A percentile compares a stretch with the other conserved stretches of the same genome.
Conservation (phyloP, 2,113 vertebrate species). For the Atrichornis clamosus region DNA sequence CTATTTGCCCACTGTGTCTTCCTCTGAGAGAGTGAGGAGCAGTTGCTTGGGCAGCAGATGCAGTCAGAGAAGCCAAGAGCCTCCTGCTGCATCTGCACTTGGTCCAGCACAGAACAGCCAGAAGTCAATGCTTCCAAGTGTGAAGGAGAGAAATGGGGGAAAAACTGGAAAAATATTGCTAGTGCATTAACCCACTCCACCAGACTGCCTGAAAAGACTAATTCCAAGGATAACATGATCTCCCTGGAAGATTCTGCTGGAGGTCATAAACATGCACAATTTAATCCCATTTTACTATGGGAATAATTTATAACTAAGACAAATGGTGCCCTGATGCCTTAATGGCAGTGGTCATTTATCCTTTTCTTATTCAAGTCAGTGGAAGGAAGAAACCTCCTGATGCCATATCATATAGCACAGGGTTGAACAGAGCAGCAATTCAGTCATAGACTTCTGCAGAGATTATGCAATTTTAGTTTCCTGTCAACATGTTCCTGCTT, state of each 20-base stretch:
- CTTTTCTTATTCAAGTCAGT: background rate
- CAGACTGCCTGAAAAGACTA: background rate
- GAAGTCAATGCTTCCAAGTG: background rate
- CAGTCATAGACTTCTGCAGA: background rate
- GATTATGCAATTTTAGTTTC: background rate
- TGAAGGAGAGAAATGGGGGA: background rate
- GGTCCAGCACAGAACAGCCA: constrained; percentile 20
- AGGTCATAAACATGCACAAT: background rate
- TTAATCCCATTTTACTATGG: background rate
- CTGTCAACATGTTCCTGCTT: background rate
- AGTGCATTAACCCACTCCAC: background rate
- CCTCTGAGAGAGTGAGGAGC: background rate
- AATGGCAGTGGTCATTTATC: background rate
- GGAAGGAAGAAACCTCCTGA: background rate
- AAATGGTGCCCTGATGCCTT: background rate
- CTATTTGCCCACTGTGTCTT: background rate
- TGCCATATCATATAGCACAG: background rate
- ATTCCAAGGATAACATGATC: background rate
- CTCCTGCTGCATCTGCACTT: constrained; percentile 40
- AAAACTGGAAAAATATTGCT: background rate
- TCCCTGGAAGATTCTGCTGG: background rate
- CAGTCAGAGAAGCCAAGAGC: constrained; percentile 15
- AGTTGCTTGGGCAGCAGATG: constrained; percentile 33
- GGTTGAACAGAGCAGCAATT: background rate
- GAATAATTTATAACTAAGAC: background rate